These are phyloP conservation scores for Arvicola amphibius DNA, from an alignment of 2,797 vertebrate species.

Conservation along the genomic window DNA sequence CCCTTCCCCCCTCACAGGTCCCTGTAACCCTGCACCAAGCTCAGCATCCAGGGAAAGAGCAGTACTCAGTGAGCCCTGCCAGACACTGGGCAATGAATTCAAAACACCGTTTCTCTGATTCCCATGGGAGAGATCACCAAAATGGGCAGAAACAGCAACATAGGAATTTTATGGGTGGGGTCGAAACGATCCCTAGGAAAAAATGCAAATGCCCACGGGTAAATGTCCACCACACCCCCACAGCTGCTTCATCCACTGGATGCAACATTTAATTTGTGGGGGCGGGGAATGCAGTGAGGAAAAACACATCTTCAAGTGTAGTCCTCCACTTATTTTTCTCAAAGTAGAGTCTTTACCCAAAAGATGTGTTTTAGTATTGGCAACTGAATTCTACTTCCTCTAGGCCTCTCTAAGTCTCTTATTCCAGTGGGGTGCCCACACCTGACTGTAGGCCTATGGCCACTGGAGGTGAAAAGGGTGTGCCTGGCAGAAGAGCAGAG, in stretches of 20 bases:
- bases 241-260: background rate
- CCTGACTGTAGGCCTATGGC: no score
- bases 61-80: background rate
- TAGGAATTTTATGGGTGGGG: slow-evolving; percentile 60
- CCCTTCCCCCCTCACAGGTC: slow-evolving; percentile 39
- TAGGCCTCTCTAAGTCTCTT: accelerated
- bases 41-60: background rate
- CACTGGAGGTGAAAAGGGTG: background rate
- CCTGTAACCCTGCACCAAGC: background rate
- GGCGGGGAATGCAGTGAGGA: background rate
- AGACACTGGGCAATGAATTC: slow-evolving; percentile 16
- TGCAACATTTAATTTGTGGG: background rate
- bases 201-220: slow-evolving; percentile 25
- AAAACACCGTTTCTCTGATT: slow-evolving; percentile 1
- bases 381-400: accelerated
- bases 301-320: background rate
- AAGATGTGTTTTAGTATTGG: background rate
- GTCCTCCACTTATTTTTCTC: background rate
- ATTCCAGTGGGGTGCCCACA: background rate
- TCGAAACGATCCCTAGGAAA: slow-evolving; percentile 55
- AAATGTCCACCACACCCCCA: background rate
- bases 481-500: background rate
- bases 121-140: background rate
- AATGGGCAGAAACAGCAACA: slow-evolving; percentile 9
- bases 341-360: background rate